Conservation (phyloP, 2,797 vertebrate species). For the Erpetoichthys calabaricus region DNA sequence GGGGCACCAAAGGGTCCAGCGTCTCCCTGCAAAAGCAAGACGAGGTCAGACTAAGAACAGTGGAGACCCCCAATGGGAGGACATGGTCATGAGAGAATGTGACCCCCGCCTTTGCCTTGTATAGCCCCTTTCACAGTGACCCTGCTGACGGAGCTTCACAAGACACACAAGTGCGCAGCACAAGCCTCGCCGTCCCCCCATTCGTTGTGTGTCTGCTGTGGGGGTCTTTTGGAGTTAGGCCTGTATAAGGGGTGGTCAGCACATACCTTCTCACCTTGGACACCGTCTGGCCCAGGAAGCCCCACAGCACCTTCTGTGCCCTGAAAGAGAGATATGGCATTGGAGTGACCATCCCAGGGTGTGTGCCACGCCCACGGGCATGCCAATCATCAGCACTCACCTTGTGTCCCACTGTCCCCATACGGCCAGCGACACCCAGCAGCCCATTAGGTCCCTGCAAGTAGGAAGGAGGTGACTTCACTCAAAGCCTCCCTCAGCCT, state of each 20-base stretch:
- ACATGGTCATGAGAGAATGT: no score
- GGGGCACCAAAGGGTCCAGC: slow-evolving; percentile 31
- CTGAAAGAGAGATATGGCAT: slow-evolving; percentile 19
- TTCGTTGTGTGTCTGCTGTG: no score
- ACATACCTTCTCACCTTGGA: slow-evolving; percentile 27
- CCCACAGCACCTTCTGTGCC: slow-evolving; percentile 26
- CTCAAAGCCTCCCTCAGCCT: neutral
- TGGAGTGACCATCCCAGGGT: no score
- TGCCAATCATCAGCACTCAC: slow-evolving; percentile 14
- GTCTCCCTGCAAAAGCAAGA: slow-evolving; percentile 40
- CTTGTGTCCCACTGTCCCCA: slow-evolving; percentile 26
- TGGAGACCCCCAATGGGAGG: no score
- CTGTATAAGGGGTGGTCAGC: no score
- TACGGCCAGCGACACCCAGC: slow-evolving; percentile 19
- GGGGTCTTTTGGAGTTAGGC: no score
- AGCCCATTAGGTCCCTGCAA: slow-evolving; percentile 32
- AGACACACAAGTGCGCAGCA: no score
- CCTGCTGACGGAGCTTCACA: no score
- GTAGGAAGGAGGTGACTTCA: neutral
- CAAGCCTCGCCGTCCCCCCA: no score
- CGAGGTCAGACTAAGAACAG: neutral
- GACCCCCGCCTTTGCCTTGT: no score
- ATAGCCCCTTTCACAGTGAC: no score
- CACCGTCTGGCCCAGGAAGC: slow-evolving; percentile 20
- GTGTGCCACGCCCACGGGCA: neutral